Conservation (phyloP, 2,113 vertebrate species). For the Megaptera novaeangliae region DNA sequence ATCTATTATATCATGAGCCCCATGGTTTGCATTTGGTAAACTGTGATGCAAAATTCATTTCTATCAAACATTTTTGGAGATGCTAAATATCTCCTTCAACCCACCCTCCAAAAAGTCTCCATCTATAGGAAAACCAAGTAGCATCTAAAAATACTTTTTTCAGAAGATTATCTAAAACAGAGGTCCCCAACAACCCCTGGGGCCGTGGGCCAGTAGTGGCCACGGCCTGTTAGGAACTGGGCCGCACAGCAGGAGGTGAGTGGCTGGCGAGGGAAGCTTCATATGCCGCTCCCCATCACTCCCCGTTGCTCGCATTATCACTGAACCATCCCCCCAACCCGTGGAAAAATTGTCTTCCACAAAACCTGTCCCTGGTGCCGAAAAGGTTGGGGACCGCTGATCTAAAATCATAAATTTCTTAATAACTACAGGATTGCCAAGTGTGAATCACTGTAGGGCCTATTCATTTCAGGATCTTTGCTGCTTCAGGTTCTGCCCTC, state of each 20-base stretch:
- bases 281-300: no score
- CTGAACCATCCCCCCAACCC: no score
- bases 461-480: not conserved
- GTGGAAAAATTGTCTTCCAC: no score
- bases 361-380: no score
- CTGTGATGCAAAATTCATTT: not conserved
- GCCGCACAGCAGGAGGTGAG: no score
- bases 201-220: no score
- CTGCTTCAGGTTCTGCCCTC: not conserved
- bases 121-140: not conserved
- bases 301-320: no score
- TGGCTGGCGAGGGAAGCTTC: no score
- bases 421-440: not conserved
- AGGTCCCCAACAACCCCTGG: no score
- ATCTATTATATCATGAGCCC: not conserved
- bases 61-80: not conserved
- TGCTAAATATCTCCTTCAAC: not conserved
- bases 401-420: not conserved
- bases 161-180: not conserved
- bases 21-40: not conserved
- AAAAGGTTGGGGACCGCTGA: no score
- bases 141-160: not conserved
- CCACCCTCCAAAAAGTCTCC: not conserved
- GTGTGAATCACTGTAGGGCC: rapidly evolving
- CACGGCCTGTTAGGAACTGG: no score